These are phyloP conservation scores for Stenopsyche tienmushanensis DNA, from an alignment of 1,140 invertebrate species.

Conservation along the genomic window DNA sequence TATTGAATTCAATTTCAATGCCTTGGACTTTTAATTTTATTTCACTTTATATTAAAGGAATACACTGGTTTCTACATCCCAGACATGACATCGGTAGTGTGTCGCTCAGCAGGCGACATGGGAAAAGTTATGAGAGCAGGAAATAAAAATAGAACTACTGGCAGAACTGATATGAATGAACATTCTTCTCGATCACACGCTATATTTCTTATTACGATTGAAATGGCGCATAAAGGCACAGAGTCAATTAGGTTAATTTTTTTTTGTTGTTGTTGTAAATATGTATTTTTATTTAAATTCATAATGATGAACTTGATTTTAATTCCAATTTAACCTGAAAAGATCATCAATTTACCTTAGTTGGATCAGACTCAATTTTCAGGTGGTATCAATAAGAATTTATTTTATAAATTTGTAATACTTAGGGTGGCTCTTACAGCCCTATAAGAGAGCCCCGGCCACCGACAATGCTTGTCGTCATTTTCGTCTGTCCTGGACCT, in stretches of 20 bases:
- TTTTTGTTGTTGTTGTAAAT: no score
- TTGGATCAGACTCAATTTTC: no score
- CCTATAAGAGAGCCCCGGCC: no score
- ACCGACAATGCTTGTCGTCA: no score
- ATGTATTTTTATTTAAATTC: no score
- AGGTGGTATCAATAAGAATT: no score
- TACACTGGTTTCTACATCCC: conserved; percentile 91
- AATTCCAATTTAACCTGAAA: no score
- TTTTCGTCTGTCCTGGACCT: no score
- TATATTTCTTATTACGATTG: conserved; percentile 97
- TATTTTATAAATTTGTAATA: no score
- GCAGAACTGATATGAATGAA: conserved; percentile 99
- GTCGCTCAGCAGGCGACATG: conserved; percentile 90
- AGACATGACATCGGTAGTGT: conserved; percentile 85
- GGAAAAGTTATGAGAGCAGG: conserved; percentile 86
- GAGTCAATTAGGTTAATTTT: conserved; percentile 54
- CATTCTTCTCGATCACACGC: conserved; percentile 97
- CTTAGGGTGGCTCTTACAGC: no score
- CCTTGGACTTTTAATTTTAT: not conserved
- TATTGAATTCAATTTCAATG: not conserved
- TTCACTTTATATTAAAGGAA: conserved; percentile 53
- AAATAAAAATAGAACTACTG: conserved; percentile 86
- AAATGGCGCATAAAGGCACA: conserved; percentile 82
- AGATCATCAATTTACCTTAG: no score
- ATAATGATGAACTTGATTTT: no score